Conservation (phyloP, 2,888 invertebrate genomes). For the Pseudolycoriella hygida region DNA sequence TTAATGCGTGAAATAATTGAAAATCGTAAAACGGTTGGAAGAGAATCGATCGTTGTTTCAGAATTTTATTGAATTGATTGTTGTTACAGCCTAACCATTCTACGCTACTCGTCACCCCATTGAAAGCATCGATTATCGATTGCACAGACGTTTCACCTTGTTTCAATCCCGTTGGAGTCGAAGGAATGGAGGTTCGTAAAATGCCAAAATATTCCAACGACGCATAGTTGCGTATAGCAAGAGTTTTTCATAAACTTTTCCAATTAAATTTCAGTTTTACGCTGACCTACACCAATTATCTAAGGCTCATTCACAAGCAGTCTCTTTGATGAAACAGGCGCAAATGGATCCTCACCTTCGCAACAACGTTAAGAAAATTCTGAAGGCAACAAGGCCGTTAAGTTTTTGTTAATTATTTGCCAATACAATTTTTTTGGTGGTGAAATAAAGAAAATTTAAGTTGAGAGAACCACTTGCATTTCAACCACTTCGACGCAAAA, state of each 20-base stretch:
- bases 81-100: constrained; percentile 22
- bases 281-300: constrained; percentile 57
- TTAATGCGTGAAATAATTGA: constrained; percentile 25
- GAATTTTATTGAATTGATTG: not conserved
- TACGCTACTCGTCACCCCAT: constrained; percentile 42
- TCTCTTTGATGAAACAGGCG: constrained; percentile 21
- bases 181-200: constrained; percentile 21
- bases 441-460: too few species aligned
- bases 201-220: too few species aligned
- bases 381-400: constrained; percentile 25
- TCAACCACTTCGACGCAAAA: too few species aligned
- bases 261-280: constrained; percentile 38
- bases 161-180: constrained; percentile 34
- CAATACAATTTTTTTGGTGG: too few species aligned
- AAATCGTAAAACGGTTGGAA: constrained; percentile 25
- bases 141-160: constrained; percentile 60
- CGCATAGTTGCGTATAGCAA: not conserved
- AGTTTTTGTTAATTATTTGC: constrained; percentile 27
- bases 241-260: not conserved
- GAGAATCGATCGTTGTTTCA: constrained; percentile 7
- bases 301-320: constrained; percentile 32
- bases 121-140: constrained; percentile 45
- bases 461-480: too few species aligned
- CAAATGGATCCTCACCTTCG: constrained; percentile 24
- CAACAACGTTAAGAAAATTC: constrained; percentile 23